Conservation (phyloP, 2,113 vertebrate genomes). For the Mohoua ochrocephala region DNA sequence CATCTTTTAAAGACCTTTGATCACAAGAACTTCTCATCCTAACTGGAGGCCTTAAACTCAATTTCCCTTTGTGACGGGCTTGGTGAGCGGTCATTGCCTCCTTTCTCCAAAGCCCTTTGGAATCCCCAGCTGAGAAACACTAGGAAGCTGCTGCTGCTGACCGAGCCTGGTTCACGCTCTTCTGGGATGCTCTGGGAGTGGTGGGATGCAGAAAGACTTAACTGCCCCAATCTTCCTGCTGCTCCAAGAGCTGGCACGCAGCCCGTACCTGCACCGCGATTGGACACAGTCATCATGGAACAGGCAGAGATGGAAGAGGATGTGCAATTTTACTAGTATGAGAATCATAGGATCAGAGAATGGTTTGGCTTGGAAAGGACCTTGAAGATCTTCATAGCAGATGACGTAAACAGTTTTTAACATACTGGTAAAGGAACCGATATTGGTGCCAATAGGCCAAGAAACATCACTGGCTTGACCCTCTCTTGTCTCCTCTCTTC, state of each 20-base stretch:
- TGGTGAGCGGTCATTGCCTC: rapidly evolving
- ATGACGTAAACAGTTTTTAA: background rate
- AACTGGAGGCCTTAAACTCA: background rate
- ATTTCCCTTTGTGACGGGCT: background rate
- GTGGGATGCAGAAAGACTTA: background rate
- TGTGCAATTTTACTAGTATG: background rate
- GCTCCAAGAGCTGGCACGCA: background rate
- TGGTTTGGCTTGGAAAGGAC: background rate
- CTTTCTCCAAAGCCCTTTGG: background rate
- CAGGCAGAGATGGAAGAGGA: background rate
- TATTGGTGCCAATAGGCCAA: background rate
- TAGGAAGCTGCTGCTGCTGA: background rate
- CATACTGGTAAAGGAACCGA: background rate
- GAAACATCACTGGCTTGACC: background rate
- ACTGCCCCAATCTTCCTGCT: background rate
- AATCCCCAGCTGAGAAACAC: background rate
- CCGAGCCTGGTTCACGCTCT: background rate
- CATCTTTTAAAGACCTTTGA: rapidly evolving
- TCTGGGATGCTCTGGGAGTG: background rate
- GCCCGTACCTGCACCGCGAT: rapidly evolving
- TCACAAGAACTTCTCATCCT: background rate
- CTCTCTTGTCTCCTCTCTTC: background rate
- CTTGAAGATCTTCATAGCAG: background rate
- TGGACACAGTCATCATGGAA: background rate
- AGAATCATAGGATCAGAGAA: background rate